Conservation (phyloP, 2,888 invertebrate species). For the Pterostichus madidus region DNA sequence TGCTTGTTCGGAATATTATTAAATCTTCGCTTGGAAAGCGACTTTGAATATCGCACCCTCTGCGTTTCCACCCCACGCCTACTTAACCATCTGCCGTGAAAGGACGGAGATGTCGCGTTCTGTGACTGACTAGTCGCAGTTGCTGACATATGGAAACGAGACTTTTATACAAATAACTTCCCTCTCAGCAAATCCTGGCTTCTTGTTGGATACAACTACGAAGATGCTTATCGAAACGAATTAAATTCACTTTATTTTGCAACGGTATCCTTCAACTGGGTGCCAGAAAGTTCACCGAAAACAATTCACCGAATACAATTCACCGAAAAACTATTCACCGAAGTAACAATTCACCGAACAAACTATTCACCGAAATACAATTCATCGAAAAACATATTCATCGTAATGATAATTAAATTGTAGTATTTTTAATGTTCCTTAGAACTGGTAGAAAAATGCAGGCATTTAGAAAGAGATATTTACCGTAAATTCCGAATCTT, state of each 20-base stretch:
- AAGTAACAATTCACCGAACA: too few species aligned
- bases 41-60: conserved; percentile 59
- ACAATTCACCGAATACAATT: too few species aligned
- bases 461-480: too few species aligned
- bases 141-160: conserved; percentile 62
- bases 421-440: too few species aligned
- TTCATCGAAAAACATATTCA: too few species aligned
- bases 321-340: too few species aligned
- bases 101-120: conserved; percentile 25
- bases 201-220: not conserved
- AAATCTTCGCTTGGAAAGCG: conserved; percentile 60
- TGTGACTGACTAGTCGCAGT: conserved; percentile 41
- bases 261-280: too few species aligned
- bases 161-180: conserved; percentile 62
- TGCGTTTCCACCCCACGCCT: conserved; percentile 7
- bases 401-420: too few species aligned
- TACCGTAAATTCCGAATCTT: too few species aligned
- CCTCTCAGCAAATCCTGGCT: not conserved
- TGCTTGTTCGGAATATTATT: conserved; percentile 66
- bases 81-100: conserved; percentile 12
- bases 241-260: conserved; percentile 41
- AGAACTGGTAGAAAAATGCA: too few species aligned
- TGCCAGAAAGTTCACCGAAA: too few species aligned
- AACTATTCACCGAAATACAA: too few species aligned
- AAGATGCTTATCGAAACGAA: conserved; percentile 38